Conservation (phyloP, 2,113 vertebrate genomes). For the Empidonax alnorum region DNA sequence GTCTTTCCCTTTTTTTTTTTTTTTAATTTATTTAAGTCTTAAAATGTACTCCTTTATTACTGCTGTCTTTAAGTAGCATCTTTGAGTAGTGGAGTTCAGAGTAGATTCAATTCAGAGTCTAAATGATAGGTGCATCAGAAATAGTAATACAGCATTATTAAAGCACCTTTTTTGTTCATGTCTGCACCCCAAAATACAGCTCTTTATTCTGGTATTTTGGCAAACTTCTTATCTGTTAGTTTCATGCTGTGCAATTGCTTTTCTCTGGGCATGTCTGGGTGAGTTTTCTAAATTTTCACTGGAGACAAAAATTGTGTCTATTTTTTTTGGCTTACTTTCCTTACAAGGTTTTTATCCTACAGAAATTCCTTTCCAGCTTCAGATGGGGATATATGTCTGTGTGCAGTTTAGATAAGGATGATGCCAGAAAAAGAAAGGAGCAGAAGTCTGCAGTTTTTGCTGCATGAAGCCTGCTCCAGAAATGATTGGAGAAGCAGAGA, state of each 20-base stretch:
- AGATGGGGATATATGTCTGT: neutral
- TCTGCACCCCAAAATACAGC: neutral
- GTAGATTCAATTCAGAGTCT: neutral
- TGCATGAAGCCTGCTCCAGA: neutral
- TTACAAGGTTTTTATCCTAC: neutral
- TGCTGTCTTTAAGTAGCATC: neutral
- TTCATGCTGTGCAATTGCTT: neutral
- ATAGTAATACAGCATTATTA: neutral
- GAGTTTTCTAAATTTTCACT: neutral
- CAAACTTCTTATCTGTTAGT: neutral
- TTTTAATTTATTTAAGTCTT: neutral
- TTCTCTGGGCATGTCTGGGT: neutral
- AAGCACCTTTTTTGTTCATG: neutral
- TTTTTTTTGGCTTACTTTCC: neutral
- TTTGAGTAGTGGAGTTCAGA: neutral
- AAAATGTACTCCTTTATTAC: neutral
- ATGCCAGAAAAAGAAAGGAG: neutral
- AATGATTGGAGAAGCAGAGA: neutral
- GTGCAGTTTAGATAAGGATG: neutral
- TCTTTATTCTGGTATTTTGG: neutral
- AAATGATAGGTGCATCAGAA: neutral
- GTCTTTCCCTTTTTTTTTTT: neutral
- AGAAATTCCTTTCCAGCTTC: neutral
- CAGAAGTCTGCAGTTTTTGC: neutral
- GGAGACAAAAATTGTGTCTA: neutral